These are phyloP conservation scores for Meloe dianella DNA, from an alignment of 2,888 invertebrate species.

Conservation along the genomic window DNA sequence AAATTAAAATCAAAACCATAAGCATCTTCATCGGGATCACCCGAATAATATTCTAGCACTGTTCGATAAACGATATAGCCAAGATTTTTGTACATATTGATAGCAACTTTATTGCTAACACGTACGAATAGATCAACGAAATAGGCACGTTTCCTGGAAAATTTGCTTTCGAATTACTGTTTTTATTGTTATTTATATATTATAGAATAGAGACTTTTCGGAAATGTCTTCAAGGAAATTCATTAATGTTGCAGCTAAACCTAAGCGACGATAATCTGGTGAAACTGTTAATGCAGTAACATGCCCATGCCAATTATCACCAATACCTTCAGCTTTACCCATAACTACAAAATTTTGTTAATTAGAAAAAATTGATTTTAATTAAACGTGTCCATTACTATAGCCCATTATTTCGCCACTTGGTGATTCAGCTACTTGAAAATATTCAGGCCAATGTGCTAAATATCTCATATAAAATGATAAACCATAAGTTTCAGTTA, in stretches of 20 bases:
- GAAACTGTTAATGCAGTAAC: conserved; percentile 98
- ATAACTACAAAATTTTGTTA: conserved; percentile 73
- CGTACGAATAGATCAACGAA: conserved; percentile 99
- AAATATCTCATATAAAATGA: conserved; percentile 97
- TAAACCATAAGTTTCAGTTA: conserved; percentile 95
- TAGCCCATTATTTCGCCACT: conserved; percentile 98
- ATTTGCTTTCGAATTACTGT: conserved; percentile 13
- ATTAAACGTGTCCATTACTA: conserved; percentile 68
- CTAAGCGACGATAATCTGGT: conserved; percentile 89
- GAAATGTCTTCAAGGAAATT: conserved; percentile 93
- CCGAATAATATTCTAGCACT: conserved; percentile 97
- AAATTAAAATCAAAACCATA: conserved; percentile 73
- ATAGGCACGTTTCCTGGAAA: conserved; percentile 88
- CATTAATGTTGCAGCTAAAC: conserved; percentile 93
- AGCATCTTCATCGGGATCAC: conserved; percentile 98
- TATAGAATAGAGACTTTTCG: conserved; percentile 76
- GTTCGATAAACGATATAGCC: conserved; percentile 97
- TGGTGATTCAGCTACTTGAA: conserved; percentile 95
- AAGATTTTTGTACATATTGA: conserved; percentile 94
- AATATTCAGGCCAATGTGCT: conserved; percentile 98
- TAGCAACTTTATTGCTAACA: conserved; percentile 96
- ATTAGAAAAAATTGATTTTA: conserved; percentile 57
- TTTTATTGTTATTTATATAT: not conserved
- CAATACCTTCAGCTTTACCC: conserved; percentile 97
- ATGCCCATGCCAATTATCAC: conserved; percentile 99